These are phyloP conservation scores for Arenaria interpres DNA, from an alignment of 2,113 vertebrate species.

Conservation along the genomic window DNA sequence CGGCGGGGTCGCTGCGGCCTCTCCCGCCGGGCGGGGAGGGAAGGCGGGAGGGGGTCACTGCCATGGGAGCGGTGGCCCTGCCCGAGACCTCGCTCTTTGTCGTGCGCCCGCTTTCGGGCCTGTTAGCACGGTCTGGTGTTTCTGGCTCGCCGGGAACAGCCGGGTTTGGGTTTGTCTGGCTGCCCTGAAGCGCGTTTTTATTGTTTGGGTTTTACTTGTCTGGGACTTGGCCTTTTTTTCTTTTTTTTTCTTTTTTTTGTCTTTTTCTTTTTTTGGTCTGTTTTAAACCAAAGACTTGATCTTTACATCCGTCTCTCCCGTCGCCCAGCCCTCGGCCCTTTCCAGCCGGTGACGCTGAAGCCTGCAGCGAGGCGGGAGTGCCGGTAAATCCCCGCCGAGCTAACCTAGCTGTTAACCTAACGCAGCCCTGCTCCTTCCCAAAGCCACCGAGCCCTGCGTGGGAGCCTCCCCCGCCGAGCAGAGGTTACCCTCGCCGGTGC, in stretches of 20 bases:
- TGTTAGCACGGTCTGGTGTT: not conserved
- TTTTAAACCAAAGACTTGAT: not conserved
- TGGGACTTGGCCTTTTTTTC: not conserved
- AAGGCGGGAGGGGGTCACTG: not conserved
- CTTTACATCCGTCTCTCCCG: not conserved
- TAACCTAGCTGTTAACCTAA: too few species aligned
- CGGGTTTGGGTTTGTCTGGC: not conserved
- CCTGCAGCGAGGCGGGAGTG: not conserved
- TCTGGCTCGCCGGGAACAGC: not conserved
- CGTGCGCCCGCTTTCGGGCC: not conserved
- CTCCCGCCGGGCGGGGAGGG: not conserved
- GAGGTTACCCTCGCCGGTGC: not conserved
- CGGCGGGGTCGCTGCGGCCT: not conserved
- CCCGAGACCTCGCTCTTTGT: not conserved
- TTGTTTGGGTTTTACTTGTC: too few species aligned
- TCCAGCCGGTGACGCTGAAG: not conserved
- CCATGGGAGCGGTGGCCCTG: not conserved
- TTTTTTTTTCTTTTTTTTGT: too few species aligned
- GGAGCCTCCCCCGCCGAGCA: accelerated
- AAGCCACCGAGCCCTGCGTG: accelerated
- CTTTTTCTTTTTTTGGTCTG: not conserved
- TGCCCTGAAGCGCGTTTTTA: not conserved
- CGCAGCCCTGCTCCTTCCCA: not conserved
- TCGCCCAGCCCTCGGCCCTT: not conserved
- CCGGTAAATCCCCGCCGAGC: not conserved